Percentiles rank a stretch among this genome's conserved stretches.
Evolutionary conservation across 2,113 vertebrate species (phyloP).

Genomic region (Axis porcinus): DNA sequence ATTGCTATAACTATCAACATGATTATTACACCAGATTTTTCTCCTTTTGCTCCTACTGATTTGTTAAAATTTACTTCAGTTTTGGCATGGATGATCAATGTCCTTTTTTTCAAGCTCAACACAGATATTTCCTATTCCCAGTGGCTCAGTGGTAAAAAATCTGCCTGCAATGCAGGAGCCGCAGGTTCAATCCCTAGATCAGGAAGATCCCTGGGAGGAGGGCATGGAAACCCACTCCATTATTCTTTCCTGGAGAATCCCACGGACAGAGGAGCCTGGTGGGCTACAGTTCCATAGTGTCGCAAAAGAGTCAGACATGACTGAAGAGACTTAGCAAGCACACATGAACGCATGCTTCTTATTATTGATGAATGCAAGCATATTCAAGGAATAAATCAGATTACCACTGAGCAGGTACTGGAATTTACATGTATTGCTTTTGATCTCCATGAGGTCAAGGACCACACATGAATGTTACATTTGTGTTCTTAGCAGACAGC

Average conservation of each 20-base stretch:
- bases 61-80: background rate
- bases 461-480: background rate
- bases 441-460: background rate
- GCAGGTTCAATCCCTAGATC: accelerated
- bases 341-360: background rate
- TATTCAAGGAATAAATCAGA: background rate
- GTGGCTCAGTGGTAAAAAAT: background rate
- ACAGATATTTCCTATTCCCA: background rate
- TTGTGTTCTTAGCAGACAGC: background rate
- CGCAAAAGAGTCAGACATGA: background rate
- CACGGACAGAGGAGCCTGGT: background rate
- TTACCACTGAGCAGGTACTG: background rate
- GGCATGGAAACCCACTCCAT: background rate
- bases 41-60: background rate
- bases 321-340: background rate
- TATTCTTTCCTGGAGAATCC: background rate
- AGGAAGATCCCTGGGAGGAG: background rate
- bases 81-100: background rate
- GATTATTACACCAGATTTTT: background rate
- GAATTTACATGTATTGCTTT: background rate
- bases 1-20: background rate
- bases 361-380: background rate
- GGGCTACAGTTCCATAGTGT: background rate
- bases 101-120: background rate
- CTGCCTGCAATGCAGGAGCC: background rate